These are phyloP conservation scores for Clarias laeviceps DNA, from an alignment of 2,797 vertebrate species.

Conservation along the genomic window DNA sequence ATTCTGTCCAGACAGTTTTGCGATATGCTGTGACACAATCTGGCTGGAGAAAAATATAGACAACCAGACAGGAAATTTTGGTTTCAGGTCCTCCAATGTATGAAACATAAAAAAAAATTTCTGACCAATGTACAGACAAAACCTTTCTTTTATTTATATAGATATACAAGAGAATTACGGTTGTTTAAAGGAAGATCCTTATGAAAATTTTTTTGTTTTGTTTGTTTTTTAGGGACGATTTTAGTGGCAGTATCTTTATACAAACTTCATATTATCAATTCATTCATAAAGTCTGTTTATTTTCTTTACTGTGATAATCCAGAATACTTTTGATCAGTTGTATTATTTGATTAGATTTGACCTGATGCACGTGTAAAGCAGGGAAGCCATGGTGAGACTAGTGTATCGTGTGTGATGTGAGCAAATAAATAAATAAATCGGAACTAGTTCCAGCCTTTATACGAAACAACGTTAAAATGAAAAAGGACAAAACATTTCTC, in stretches of 20 bases:
- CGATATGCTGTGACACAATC: no score
- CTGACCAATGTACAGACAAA: no score
- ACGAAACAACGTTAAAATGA: neutral
- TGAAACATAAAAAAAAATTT: neutral
- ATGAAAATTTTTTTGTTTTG: neutral
- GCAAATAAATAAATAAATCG: neutral
- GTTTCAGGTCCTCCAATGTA: no score
- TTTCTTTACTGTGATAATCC: neutral
- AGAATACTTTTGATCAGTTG: neutral
- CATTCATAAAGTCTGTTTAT: neutral
- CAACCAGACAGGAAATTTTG: no score
- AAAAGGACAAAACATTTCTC: neutral
- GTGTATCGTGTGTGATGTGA: neutral
- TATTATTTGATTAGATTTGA: neutral
- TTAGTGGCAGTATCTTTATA: neutral
- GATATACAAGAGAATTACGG: neutral
- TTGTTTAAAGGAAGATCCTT: neutral
- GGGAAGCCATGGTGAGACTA: neutral
- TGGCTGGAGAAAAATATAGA: no score
- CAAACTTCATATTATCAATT: neutral
- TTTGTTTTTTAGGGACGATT: neutral
- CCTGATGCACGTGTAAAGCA: neutral
- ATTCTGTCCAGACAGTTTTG: no score
- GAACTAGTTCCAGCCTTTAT: neutral
- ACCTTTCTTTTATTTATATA: no score